phyloP scores from a whole-genome alignment of 2,797 vertebrate species.

The Halcyon chelicuti region DNA sequence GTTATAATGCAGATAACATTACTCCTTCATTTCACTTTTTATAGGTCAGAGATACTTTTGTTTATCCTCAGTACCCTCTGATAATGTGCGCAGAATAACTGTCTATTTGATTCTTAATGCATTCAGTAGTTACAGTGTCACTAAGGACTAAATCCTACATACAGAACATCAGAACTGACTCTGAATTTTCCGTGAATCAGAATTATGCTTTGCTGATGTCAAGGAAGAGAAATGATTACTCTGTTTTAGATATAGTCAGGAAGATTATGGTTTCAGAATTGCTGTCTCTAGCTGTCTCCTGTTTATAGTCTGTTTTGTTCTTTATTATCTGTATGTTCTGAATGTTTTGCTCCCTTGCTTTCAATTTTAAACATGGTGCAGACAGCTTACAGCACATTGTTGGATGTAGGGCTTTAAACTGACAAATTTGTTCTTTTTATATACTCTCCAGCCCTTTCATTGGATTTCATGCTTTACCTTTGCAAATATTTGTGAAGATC shows the following conservation, averaged over 20 bases:
- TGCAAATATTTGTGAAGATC: conserved; percentile 56
- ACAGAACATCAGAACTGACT: conserved; percentile 9
- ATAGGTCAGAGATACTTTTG: conserved; percentile 1
- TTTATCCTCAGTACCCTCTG: background rate
- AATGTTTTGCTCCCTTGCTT: conserved; percentile 51
- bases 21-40: background rate
- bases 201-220: conserved; percentile 6
- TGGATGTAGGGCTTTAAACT: conserved; percentile 51
- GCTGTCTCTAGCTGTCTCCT: conserved; percentile 36
- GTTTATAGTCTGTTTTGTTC: conserved; percentile 38
- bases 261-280: conserved; percentile 47
- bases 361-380: conserved; percentile 51
- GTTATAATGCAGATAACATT: background rate
- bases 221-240: conserved; percentile 32
- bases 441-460: background rate
- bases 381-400: background rate
- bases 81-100: background rate
- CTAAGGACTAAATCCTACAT: background rate
- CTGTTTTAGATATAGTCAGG: conserved; percentile 38
- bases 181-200: conserved; percentile 25
- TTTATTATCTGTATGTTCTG: conserved; percentile 28
- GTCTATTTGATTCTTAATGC: background rate
- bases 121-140: background rate
- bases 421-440: conserved; percentile 37
- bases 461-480: conserved; percentile 45